Percentiles rank a stretch among this genome's conserved stretches.
These are phyloP conservation scores for Oligia fasciuncula DNA, from an alignment of 2,888 invertebrate genomes.

Conservation along the genomic window DNA sequence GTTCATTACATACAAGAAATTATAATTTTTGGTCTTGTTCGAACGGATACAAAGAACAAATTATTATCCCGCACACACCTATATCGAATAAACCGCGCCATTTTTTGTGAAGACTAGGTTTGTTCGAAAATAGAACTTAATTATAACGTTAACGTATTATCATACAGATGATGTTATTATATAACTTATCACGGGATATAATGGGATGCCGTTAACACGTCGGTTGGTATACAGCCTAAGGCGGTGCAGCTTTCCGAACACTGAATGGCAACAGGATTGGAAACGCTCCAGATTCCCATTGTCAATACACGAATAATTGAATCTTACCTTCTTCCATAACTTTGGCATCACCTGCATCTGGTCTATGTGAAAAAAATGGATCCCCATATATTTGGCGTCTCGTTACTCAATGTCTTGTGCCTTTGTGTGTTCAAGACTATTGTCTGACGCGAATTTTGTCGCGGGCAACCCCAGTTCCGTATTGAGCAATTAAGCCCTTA, in stretches of 20 bases:
- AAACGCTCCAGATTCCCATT: conserved; percentile 79
- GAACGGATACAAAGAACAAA: conserved; percentile 37
- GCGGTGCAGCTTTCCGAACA: conserved; percentile 63
- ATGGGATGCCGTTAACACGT: conserved; percentile 54
- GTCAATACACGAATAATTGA: conserved; percentile 87
- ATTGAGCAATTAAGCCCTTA: conserved; percentile 84
- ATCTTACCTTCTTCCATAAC: conserved; percentile 83
- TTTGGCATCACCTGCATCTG: conserved; percentile 85
- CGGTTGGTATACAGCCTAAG: conserved; percentile 52
- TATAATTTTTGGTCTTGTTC: conserved; percentile 54
- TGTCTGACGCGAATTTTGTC: conserved; percentile 76
- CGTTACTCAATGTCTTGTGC: conserved; percentile 87
- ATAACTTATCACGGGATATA: conserved; percentile 55
- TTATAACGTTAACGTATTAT: conserved; percentile 59
- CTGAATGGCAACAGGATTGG: conserved; percentile 77
- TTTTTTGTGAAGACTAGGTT: conserved; percentile 48
- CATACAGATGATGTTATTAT: conserved; percentile 62
- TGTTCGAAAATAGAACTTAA: conserved; percentile 53
- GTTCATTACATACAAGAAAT: conserved; percentile 52
- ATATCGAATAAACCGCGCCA: conserved; percentile 37
- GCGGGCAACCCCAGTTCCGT: conserved; percentile 72
- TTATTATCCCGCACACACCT: conserved; percentile 31
- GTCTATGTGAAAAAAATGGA: conserved; percentile 78
- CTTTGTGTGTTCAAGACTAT: conserved; percentile 79
- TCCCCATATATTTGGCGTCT: conserved; percentile 85